Base-by-base conservation (phyloP, 2,113 vertebrate species). In the Acrocephalus kingi region DNA sequence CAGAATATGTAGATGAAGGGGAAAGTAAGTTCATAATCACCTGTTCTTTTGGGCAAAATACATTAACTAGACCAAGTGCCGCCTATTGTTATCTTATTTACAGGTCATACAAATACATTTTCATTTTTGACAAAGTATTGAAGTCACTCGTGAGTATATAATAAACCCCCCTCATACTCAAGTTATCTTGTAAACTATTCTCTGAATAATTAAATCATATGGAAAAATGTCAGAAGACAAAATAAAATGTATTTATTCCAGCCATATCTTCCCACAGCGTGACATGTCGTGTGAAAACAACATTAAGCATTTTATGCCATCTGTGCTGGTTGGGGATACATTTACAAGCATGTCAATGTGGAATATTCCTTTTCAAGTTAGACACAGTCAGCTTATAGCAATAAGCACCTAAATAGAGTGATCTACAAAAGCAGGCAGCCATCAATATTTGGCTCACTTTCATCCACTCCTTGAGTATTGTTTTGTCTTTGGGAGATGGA, bases 191-290 rank as follows among this genome's bases (percentile, higher is more conserved):
- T 69, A 84, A 86, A 78, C 71, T 89, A 43, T 94, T 81, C 94
- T 94, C 91, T n/a, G n/a, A 90, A 87, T 97, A 97, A 97, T 98
- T 98, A 97, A 98, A 97, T 98, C 95, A 94, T 97, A 97, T 93
- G 95, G 96, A 64, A 97, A 97, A 97, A 96, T 97, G 95, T 97
- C 97, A 98, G 96, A 92, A 95, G 94, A 82, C 94, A 97, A 97
- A 97, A 97, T 97, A 97, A 97, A 97, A 96, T 97, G 90, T 94
- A 97, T 98, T 97, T 97, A 97, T 98, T 97, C 96, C 94, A 97
- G 92, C 96, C 86, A 76, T 97, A 97, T 97, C 97, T 97, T 98
- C 91, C 96, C 97, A 94, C 97, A 96, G 97, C 93, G 61, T 95
- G 97, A 97, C 94, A 97, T 87, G 93, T 85, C 97, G 2, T 96